phyloP scores from a whole-genome alignment of 2,888 invertebrate genomes.

The Sinelater perroti region DNA sequence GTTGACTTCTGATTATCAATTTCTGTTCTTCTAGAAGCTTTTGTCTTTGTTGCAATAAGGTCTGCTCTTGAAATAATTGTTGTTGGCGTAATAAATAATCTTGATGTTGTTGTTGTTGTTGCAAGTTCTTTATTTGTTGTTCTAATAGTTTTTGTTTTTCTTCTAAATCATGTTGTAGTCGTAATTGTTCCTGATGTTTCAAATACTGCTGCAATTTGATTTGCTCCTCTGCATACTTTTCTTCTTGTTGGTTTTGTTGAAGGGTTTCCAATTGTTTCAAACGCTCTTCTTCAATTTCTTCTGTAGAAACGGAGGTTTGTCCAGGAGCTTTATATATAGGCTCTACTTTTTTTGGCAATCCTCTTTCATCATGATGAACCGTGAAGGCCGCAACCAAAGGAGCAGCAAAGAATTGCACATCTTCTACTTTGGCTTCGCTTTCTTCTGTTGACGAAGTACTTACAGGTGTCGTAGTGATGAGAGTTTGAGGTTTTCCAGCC shows the following conservation, averaged over 20 bases:
- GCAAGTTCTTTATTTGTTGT: conserved; percentile 68
- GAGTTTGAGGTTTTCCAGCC: conserved; percentile 36
- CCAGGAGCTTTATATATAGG: conserved; percentile 70
- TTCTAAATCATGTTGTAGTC: conserved; percentile 62
- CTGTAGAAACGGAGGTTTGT: conserved; percentile 43
- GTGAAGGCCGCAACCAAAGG: conserved; percentile 87
- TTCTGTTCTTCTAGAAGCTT: conserved; percentile 50
- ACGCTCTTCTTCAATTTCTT: conserved; percentile 38
- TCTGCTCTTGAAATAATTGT: conserved; percentile 68
- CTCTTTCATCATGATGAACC: conserved; percentile 82
- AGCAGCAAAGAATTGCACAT: conserved; percentile 83
- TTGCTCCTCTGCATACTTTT: conserved; percentile 36
- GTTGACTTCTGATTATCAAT: conserved; percentile 57
- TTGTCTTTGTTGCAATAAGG: conserved; percentile 56
- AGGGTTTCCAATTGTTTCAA: conserved; percentile 42
- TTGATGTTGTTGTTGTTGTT: conserved; percentile 73
- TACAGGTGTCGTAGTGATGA: conserved; percentile 67
- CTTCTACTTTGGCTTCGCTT: conserved; percentile 70
- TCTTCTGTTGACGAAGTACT: conserved; percentile 74
- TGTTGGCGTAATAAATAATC: conserved; percentile 73
- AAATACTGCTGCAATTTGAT: conserved; percentile 58
- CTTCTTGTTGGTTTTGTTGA: conserved; percentile 41
- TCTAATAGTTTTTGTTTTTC: conserved; percentile 69
- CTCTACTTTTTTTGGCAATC: conserved; percentile 80
- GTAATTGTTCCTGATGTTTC: conserved; percentile 58